These are phyloP conservation scores for Tenthredo notha DNA, from an alignment of 2,888 invertebrate genomes.

Conservation along the genomic window DNA sequence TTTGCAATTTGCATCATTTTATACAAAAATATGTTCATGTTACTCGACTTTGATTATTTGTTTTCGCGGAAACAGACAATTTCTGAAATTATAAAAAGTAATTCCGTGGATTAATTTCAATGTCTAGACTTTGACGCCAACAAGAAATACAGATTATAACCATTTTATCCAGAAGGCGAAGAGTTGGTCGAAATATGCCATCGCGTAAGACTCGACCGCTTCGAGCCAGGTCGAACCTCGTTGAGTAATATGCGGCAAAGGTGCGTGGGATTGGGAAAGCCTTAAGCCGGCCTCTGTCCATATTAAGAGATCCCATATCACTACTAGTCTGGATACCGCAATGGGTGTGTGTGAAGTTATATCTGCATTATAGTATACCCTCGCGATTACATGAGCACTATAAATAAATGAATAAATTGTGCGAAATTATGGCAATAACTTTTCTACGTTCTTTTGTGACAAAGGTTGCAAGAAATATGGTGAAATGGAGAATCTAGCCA, in stretches of 20 bases:
- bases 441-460: neutral
- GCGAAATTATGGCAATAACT: neutral
- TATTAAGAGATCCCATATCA: conserved; percentile 68
- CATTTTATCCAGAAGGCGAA: conserved; percentile 27
- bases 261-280: conserved; percentile 69
- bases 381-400: conserved; percentile 37
- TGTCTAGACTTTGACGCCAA: neutral
- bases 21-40: neutral
- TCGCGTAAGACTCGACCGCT: conserved; percentile 23
- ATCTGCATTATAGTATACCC: conserved; percentile 31
- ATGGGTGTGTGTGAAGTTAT: conserved; percentile 38
- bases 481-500: neutral
- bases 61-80: neutral
- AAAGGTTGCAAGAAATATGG: neutral
- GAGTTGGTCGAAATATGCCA: conserved; percentile 36
- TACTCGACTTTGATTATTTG: neutral
- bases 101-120: neutral
- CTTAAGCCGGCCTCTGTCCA: conserved; percentile 66
- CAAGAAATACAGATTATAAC: neutral
- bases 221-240: conserved; percentile 29
- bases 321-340: conserved; percentile 12
- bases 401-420: neutral
- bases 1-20: neutral
- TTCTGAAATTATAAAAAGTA: neutral
- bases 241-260: conserved; percentile 50